These are phyloP conservation scores for Sclerodermus sp. DNA, from an alignment of 2,888 invertebrate species.

Conservation along the genomic window DNA sequence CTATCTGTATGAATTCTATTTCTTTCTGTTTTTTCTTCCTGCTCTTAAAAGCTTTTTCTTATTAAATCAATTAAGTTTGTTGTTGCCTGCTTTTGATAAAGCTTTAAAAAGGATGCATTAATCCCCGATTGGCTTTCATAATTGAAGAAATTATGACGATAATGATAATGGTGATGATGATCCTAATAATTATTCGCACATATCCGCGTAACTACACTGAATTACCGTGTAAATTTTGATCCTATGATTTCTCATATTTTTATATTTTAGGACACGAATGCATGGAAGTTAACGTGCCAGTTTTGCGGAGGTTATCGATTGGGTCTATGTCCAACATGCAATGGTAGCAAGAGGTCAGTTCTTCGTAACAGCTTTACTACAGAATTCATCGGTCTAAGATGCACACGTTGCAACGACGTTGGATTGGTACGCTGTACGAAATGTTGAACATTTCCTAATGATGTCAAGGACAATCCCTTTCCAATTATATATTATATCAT, in stretches of 20 bases:
- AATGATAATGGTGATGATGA: no score
- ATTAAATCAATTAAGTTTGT: no score
- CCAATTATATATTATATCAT: no score
- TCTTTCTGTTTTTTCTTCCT: slow-evolving; percentile 1
- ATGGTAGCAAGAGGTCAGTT: slow-evolving; percentile 94
- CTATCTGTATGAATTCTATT: slow-evolving; percentile 9
- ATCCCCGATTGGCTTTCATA: no score
- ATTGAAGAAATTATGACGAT: no score
- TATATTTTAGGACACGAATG: slow-evolving; percentile 73
- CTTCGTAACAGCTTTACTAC: slow-evolving; percentile 93
- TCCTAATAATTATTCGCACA: no score
- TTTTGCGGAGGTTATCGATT: slow-evolving; percentile 91
- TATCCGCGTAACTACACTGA: no score
- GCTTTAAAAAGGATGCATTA: no score
- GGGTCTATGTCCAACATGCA: slow-evolving; percentile 88
- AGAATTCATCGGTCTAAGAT: slow-evolving; percentile 90
- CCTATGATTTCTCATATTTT: slow-evolving; percentile 6
- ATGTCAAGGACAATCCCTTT: no score
- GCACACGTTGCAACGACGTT: slow-evolving; percentile 94
- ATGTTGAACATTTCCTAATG: slow-evolving; percentile 63
- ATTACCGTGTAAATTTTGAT: no score
- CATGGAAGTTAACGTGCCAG: slow-evolving; percentile 75
- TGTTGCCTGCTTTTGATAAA: no score
- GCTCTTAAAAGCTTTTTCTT: no score
- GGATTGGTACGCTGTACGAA: slow-evolving; percentile 87